These are phyloP conservation scores for Paracentrotus lividus DNA, from an alignment of 53 echinoderm and acorn worm genomes.

Conservation along the genomic window DNA sequence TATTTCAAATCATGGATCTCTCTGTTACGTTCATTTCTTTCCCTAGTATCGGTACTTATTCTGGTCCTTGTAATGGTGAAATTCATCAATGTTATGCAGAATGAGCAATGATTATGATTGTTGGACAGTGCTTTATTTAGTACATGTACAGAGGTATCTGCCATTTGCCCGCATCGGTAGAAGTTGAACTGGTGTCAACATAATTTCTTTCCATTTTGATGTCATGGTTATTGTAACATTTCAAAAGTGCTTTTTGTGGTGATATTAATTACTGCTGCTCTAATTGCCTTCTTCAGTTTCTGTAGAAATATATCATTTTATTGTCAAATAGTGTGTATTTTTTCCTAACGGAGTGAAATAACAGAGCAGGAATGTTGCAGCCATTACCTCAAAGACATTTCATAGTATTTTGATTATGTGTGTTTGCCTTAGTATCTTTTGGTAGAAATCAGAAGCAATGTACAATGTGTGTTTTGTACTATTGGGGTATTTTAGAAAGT, in stretches of 20 bases:
- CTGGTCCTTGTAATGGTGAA: not conserved
- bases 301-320: conserved; percentile 9
- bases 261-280: conserved; percentile 26
- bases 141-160: not conserved
- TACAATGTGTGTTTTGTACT: conserved; percentile 4
- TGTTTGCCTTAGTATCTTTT: not conserved
- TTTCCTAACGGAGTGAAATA: conserved; percentile 3
- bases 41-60: too few relatives aligned
- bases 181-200: conserved; percentile 16
- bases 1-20: too few relatives aligned
- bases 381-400: conserved; percentile 32
- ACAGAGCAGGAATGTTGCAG: not conserved
- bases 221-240: not conserved
- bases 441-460: not conserved
- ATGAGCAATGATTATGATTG: not conserved
- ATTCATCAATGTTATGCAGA: not conserved
- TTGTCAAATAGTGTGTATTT: conserved; percentile 7
- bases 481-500: not conserved
- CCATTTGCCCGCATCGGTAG: not conserved
- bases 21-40: too few relatives aligned
- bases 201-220: not conserved
- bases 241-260: conserved; percentile 38
- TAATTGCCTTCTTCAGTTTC: conserved; percentile 14
- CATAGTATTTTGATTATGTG: not conserved
- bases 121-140: not conserved